phyloP scores from a whole-genome alignment of 37 sponge, comb jelly and placozoan genomes.

The Bolinopsis microptera region DNA sequence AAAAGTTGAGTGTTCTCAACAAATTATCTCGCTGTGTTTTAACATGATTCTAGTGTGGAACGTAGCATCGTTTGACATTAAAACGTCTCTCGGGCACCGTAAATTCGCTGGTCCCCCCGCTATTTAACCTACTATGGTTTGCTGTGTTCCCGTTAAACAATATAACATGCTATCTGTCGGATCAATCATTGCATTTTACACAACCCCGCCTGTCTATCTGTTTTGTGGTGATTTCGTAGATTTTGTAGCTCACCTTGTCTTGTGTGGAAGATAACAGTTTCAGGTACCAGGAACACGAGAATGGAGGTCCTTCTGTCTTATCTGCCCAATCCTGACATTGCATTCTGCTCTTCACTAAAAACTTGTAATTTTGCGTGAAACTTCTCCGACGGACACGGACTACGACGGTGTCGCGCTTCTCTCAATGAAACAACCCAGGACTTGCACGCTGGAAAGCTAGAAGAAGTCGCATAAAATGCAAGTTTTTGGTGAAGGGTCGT shows the following conservation, averaged over 20 bases:
- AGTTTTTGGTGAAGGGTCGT: background rate
- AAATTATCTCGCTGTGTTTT: background rate
- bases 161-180: background rate
- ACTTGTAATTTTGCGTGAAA: background rate
- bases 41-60: background rate
- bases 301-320: no score
- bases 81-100: background rate
- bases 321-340: background rate
- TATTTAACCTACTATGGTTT: background rate
- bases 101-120: background rate
- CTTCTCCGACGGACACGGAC: no score
- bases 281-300: background rate
- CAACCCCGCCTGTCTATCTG: background rate
- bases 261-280: background rate
- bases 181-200: no score
- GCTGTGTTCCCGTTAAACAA: background rate
- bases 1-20: conserved; percentile 61
- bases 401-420: background rate
- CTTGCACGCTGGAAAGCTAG: background rate
- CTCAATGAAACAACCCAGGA: no score
- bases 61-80: background rate
- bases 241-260: background rate
- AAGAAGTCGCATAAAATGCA: no score
- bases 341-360: background rate
- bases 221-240: background rate